Evolutionary conservation across 2,888 invertebrate genomes (phyloP).

Genomic region (Polydrusus pterygomalis): DNA sequence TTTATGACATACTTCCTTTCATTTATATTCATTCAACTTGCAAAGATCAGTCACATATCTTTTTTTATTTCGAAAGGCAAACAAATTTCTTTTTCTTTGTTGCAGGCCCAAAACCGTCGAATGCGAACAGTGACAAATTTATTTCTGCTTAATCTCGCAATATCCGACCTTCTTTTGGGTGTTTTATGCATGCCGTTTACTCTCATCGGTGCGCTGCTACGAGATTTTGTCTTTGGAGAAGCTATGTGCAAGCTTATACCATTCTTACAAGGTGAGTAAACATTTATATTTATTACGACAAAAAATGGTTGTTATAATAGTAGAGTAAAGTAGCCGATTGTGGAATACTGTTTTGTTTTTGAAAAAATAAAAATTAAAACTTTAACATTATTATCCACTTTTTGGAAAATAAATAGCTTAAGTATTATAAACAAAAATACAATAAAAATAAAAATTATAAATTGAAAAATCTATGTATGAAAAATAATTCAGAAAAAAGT

Average conservation of each 20-base stretch:
- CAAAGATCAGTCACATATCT: neutral
- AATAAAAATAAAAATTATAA: too few relatives aligned
- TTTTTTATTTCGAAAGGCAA: neutral
- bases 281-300: neutral
- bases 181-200: slow-evolving; percentile 88
- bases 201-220: slow-evolving; percentile 78
- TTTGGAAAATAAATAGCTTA: too few relatives aligned
- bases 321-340: too few relatives aligned
- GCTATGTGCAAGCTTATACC: slow-evolving; percentile 83
- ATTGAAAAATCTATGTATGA: too few relatives aligned
- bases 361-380: too few relatives aligned
- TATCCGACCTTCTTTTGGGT: slow-evolving; percentile 82
- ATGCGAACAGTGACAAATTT: slow-evolving; percentile 76
- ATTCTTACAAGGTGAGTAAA: slow-evolving; percentile 82
- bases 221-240: slow-evolving; percentile 83
- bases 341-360: too few relatives aligned
- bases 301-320: too few relatives aligned
- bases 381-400: too few relatives aligned
- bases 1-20: too few relatives aligned
- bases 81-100: slow-evolving; percentile 10
- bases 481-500: too few relatives aligned
- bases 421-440: too few relatives aligned
- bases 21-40: too few relatives aligned
- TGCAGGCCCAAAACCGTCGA: slow-evolving; percentile 72
- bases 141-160: slow-evolving; percentile 74